Conservation (phyloP, 2,888 invertebrate species). For the Eulithis prunata region DNA sequence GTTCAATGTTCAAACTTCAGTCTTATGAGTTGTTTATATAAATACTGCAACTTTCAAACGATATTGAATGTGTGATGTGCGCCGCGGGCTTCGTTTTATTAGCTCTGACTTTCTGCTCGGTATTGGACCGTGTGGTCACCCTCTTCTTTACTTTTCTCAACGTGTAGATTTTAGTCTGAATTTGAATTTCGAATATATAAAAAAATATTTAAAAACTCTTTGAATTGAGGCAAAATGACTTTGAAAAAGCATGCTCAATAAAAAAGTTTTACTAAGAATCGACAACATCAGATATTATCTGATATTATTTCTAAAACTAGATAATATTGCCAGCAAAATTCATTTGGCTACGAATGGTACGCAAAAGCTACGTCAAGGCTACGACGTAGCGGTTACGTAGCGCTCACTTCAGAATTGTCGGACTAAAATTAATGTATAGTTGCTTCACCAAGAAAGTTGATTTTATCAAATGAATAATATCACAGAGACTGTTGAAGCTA, state of each 20-base stretch:
- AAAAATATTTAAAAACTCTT: too few relatives aligned
- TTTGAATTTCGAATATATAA: too few relatives aligned
- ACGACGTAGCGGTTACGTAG: conserved; percentile 7
- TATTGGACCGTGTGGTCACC: conserved; percentile 2
- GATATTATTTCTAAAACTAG: too few relatives aligned
- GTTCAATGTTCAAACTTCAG: conserved; percentile 10
- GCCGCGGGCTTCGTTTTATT: conserved; percentile 21
- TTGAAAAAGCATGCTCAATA: too few relatives aligned
- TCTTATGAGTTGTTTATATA: conserved; percentile 25
- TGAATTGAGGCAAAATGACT: too few relatives aligned
- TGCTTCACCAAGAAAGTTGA: conserved; percentile 5
- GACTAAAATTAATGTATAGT: background rate
- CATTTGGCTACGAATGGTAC: background rate
- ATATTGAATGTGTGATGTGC: conserved; percentile 24
- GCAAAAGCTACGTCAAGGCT: background rate
- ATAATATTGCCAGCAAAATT: background rate
- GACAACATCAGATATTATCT: too few relatives aligned
- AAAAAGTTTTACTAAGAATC: too few relatives aligned
- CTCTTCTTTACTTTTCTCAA: background rate
- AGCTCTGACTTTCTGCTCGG: conserved; percentile 4
- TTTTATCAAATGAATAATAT: conserved; percentile 14
- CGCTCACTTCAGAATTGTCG: conserved; percentile 1
- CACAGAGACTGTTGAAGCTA: conserved; percentile 4
- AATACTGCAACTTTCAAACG: conserved; percentile 27
- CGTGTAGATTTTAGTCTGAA: too few relatives aligned